Evolutionary conservation across 2,888 invertebrate species (phyloP).

Genomic region (Lomographa bimaculata): DNA sequence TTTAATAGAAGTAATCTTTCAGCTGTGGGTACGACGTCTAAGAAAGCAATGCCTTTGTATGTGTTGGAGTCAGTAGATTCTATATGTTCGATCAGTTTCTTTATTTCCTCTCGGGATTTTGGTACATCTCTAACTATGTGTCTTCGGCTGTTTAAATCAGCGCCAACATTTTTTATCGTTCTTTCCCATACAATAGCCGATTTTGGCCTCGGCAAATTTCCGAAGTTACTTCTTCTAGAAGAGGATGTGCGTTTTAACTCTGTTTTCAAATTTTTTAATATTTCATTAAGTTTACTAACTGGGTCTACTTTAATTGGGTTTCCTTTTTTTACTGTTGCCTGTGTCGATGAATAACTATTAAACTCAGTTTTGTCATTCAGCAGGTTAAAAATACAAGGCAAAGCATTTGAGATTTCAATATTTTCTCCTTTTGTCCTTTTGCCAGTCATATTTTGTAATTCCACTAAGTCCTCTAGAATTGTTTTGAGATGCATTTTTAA

Average conservation of each 20-base stretch:
- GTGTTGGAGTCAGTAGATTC: constrained; percentile 44
- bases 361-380: constrained; percentile 29
- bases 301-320: constrained; percentile 14
- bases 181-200: constrained; percentile 67
- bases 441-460: constrained; percentile 56
- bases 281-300: constrained; percentile 45
- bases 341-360: neutral
- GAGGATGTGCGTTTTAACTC: constrained; percentile 40
- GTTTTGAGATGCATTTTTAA: constrained; percentile 65
- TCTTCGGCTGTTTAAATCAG: constrained; percentile 45
- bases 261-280: constrained; percentile 53
- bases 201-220: constrained; percentile 45
- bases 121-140: constrained; percentile 27
- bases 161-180: constrained; percentile 53
- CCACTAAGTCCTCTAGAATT: constrained; percentile 63
- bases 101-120: constrained; percentile 52
- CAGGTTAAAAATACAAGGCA: constrained; percentile 68
- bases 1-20: constrained; percentile 56
- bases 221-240: constrained; percentile 44
- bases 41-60: constrained; percentile 53
- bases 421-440: constrained; percentile 36
- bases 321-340: constrained; percentile 8
- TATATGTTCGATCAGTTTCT: constrained; percentile 45
- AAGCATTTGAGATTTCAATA: constrained; percentile 52
- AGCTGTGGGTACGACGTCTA: constrained; percentile 45